Evolutionary conservation across 2,113 vertebrate species (phyloP), one percentile per base, ranked within the genome.

Genomic region (Etheostoma spectabile): DNA sequence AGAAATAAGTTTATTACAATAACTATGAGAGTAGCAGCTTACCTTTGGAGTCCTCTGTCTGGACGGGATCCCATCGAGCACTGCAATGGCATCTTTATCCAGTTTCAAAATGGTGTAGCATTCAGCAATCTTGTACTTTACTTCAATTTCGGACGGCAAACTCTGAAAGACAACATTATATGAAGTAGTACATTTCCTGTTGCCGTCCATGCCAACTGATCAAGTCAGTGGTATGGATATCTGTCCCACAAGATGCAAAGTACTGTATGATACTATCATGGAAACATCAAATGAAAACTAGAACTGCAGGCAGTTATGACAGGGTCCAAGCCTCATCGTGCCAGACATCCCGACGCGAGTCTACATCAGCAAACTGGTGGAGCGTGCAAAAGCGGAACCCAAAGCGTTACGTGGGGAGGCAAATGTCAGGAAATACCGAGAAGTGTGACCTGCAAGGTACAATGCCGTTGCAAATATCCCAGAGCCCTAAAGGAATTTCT

Each of bases 51-150:
- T 99, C 84, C 98, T 97, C 87, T 99, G 98, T 60, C 98, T 96
- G 59, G 98, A 99, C 72, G 98, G 97, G 85, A 99, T 99, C 67
- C 98, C 97, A 88, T 99, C 98, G 2, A 99, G 96, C 84, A 99
- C 96, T 38, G 98, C 97, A 35, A 99, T 98, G 42, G 98, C 98
- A 89, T 99, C 97, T 95, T 99, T 99, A 89, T 99, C 98, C 90
- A 99, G 95, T 87, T 99, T 99, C 83, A 99, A 84, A 94, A 99
- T 99, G 4, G 97, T 99, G 45, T 99, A 99, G 71, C 98, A 99
- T 80, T 99, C 98, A 35, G 98, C 98, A 91, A 99, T 99, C 93
- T 99, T 99, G 88, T 99, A 99, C 83, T 99, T 99, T 14, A 99
- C 97, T 92, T 99, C 98, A 75, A 99, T 99, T 94, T 99, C 98